Percentiles rank a stretch among this genome's conserved stretches.
These are phyloP conservation scores for Ceyx cyanopectus DNA, from an alignment of 2,113 vertebrate species.

Conservation along the genomic window DNA sequence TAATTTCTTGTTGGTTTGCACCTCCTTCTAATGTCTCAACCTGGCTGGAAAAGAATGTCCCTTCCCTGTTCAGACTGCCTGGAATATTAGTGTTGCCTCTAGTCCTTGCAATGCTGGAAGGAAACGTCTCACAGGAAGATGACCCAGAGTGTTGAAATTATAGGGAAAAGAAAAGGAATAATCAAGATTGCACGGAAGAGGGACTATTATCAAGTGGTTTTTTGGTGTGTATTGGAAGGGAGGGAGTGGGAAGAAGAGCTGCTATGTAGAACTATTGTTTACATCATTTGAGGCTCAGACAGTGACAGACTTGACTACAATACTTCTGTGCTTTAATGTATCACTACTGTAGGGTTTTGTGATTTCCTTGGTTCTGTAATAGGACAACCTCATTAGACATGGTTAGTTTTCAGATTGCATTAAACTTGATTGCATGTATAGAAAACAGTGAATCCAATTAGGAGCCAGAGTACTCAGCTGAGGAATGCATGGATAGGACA, in stretches of 20 bases:
- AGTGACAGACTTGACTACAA: background rate
- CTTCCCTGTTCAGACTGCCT: background rate
- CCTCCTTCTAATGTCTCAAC: background rate
- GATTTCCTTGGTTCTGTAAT: background rate
- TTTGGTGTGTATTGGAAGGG: background rate
- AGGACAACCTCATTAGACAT: background rate
- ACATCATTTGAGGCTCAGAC: background rate
- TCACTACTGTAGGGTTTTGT: background rate
- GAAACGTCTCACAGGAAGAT: background rate
- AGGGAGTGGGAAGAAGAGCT: background rate
- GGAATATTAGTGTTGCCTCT: background rate
- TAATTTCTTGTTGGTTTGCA: background rate
- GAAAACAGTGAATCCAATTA: background rate
- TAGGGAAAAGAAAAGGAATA: background rate
- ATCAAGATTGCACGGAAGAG: background rate
- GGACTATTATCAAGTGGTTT: background rate
- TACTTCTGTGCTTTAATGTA: background rate
- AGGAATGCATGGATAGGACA: background rate
- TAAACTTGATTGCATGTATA: background rate
- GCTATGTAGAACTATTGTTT: background rate
- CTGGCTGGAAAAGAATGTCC: background rate
- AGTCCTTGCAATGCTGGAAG: background rate
- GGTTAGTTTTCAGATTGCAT: slow-evolving; percentile 10
- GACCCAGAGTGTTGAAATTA: background rate
- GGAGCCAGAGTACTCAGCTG: background rate